Percentiles rank a stretch among this genome's conserved stretches.
phyloP scores from a whole-genome alignment of 2,797 vertebrate genomes.

The Megaceryle alcyon region DNA sequence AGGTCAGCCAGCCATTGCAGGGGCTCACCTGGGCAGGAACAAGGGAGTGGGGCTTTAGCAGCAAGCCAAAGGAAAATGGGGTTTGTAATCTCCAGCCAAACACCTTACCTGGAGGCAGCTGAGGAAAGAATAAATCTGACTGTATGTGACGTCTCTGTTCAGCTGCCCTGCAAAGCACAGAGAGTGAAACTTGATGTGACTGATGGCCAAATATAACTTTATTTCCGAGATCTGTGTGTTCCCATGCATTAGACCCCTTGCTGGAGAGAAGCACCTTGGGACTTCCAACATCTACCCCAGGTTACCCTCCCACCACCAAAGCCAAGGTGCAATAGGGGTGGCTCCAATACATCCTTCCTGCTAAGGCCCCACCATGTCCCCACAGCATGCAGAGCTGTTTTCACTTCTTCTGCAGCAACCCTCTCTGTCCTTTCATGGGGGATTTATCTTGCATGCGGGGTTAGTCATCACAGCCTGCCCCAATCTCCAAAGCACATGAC shows the following conservation, averaged over 20 bases:
- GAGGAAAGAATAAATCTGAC: conserved; percentile 78
- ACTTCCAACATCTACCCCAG: not conserved
- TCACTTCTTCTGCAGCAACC: not conserved
- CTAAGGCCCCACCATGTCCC: not conserved
- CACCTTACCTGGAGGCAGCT: conserved; percentile 78
- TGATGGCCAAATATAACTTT: not conserved
- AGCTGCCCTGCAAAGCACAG: conserved; percentile 76
- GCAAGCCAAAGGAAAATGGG: accelerated
- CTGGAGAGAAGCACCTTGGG: not conserved
- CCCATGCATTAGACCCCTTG: not conserved
- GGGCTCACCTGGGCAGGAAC: conserved; percentile 70
- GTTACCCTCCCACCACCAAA: not conserved
- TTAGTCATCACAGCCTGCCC: not conserved
- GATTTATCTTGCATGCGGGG: accelerated
- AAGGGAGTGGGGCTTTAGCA: not conserved
- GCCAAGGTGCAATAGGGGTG: not conserved
- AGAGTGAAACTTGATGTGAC: not conserved
- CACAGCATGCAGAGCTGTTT: accelerated
- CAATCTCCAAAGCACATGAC: not conserved
- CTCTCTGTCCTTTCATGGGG: not conserved
- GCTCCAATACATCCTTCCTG: not conserved
- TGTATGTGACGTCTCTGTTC: conserved; percentile 79
- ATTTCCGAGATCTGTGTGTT: not conserved
- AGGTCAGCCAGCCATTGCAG: conserved; percentile 79
- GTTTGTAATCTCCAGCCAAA: not conserved